Evolutionary conservation across 2,113 vertebrate genomes (phyloP).

Genomic region (Bostrychus sinensis): DNA sequence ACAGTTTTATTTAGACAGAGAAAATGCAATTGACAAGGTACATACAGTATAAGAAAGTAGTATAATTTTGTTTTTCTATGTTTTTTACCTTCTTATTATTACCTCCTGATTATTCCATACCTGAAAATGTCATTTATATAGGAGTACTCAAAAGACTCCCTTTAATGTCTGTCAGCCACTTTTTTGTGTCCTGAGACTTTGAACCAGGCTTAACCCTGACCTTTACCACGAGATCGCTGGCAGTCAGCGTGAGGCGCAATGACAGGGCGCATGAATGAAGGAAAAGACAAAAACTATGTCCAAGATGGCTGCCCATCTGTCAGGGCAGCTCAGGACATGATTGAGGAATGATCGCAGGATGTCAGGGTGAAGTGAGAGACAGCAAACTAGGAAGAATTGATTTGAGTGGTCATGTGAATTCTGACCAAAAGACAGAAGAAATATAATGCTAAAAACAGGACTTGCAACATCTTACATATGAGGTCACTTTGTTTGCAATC

Average conservation of each 20-base stretch:
- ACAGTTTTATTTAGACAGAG: neutral
- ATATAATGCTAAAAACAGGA: too few species aligned
- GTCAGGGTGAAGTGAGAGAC: too few species aligned
- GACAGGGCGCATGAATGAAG: conserved; percentile 21
- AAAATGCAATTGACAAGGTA: neutral
- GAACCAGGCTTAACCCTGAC: conserved; percentile 35
- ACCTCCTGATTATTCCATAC: neutral
- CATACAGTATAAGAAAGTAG: neutral
- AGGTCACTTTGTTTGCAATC: too few species aligned
- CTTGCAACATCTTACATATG: too few species aligned
- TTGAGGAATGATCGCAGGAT: conserved; percentile 36
- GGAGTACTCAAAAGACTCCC: neutral
- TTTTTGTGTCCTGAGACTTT: conserved; percentile 27
- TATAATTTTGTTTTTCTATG: neutral
- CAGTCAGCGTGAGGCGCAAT: conserved; percentile 29
- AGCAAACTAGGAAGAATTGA: too few species aligned
- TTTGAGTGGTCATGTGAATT: too few species aligned
- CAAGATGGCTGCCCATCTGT: conserved; percentile 59
- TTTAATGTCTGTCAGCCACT: conserved; percentile 19
- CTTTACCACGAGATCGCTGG: conserved; percentile 40
- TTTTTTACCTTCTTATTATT: neutral
- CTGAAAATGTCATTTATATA: neutral
- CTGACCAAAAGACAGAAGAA: too few species aligned
- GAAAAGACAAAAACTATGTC: conserved; percentile 23
- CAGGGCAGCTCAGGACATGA: conserved; percentile 56